These are phyloP conservation scores for Takifugu rubripes DNA, from an alignment of 2,797 vertebrate genomes.

Conservation along the genomic window DNA sequence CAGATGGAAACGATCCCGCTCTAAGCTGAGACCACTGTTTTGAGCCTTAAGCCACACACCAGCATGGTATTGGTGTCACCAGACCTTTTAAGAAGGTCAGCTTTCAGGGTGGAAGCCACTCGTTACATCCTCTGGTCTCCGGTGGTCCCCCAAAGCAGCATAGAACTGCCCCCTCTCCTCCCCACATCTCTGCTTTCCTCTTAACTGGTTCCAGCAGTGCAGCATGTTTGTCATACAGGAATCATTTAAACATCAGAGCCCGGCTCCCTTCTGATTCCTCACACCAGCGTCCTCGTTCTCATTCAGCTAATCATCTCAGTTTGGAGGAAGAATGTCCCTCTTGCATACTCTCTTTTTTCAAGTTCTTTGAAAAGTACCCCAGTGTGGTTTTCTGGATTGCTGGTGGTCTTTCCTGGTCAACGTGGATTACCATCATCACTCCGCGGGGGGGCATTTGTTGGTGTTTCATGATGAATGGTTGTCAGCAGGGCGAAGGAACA, in stretches of 20 bases:
- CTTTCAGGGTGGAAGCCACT: slow-evolving; percentile 10
- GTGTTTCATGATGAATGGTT: background rate
- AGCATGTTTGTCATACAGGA: slow-evolving; percentile 31
- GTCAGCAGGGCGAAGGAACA: background rate
- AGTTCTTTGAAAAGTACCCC: background rate
- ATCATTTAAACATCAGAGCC: no score
- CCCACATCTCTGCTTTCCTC: slow-evolving; percentile 48
- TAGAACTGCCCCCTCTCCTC: slow-evolving; percentile 21
- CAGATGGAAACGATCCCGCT: background rate
- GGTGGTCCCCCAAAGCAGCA: slow-evolving; percentile 38
- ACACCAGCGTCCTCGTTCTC: background rate
- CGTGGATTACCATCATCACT: background rate
- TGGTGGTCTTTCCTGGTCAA: slow-evolving; percentile 14
- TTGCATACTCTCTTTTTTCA: background rate
- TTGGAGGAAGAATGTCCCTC: background rate
- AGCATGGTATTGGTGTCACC: slow-evolving; percentile 18
- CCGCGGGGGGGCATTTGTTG: background rate
- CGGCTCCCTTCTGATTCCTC: slow-evolving; percentile 7
- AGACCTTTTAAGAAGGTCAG: slow-evolving; percentile 2
- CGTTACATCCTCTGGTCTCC: slow-evolving; percentile 1
- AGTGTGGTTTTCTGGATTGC: slow-evolving; percentile 2
- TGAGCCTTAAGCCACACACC: slow-evolving; percentile 8
- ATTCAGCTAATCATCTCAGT: slow-evolving; percentile 5
- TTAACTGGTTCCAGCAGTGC: slow-evolving; percentile 63
- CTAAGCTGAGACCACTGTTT: slow-evolving; percentile 15